Conservation (phyloP, 2,797 vertebrate genomes). For the Gymnodraco acuticeps region DNA sequence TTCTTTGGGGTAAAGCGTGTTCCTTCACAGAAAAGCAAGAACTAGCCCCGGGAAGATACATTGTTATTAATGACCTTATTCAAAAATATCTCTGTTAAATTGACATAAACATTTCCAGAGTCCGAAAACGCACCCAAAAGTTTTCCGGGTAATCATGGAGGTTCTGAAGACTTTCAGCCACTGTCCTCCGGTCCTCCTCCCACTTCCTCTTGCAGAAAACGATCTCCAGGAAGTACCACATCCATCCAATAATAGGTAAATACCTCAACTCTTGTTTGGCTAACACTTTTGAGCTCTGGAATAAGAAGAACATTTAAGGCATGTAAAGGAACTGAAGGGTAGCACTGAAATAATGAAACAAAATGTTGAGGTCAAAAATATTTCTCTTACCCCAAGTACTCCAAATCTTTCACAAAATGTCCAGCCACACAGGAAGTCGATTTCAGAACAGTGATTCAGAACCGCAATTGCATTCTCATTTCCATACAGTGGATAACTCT, state of each 20-base stretch:
- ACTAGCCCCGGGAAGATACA: slow-evolving; percentile 79
- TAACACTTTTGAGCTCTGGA: slow-evolving; percentile 95
- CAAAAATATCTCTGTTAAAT: not conserved
- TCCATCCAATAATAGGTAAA: slow-evolving; percentile 96
- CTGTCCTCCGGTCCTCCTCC: slow-evolving; percentile 93
- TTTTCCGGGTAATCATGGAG: slow-evolving; percentile 94
- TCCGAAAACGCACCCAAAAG: slow-evolving; percentile 86
- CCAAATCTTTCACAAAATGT: slow-evolving; percentile 95
- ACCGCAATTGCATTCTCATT: slow-evolving; percentile 95
- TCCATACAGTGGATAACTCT: slow-evolving; percentile 86
- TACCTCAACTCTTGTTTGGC: slow-evolving; percentile 96
- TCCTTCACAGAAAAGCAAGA: slow-evolving; percentile 96
- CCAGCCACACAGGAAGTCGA: slow-evolving; percentile 98
- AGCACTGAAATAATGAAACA: not conserved
- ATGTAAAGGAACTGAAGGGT: not conserved
- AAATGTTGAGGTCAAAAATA: not conserved
- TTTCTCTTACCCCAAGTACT: slow-evolving; percentile 92
- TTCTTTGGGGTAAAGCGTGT: slow-evolving; percentile 96
- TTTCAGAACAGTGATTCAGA: slow-evolving; percentile 97
- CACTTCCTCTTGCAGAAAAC: slow-evolving; percentile 97
- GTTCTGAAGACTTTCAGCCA: slow-evolving; percentile 87
- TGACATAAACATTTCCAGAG: not conserved
- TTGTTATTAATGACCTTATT: not conserved
- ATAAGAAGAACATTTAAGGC: slow-evolving; percentile 7
- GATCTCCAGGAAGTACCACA: slow-evolving; percentile 99